These are phyloP conservation scores for Chauna torquata DNA, from an alignment of 2,113 vertebrate species.

Conservation along the genomic window DNA sequence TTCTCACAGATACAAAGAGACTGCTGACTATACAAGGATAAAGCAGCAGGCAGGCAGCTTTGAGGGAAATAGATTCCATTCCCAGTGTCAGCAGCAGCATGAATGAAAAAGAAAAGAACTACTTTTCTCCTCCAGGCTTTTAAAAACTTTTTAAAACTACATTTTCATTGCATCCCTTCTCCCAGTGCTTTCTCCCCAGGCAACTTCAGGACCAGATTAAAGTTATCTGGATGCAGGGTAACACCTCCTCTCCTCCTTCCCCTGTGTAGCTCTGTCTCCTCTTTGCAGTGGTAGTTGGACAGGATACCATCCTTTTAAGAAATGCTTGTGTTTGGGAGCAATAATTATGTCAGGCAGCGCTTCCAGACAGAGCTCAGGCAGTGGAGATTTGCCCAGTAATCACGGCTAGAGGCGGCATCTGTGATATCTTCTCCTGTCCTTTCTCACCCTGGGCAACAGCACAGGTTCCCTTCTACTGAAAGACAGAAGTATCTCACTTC, in stretches of 20 bases:
- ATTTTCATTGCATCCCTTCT: neutral
- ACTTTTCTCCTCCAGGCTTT: slow-evolving; percentile 29
- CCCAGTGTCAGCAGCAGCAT: neutral
- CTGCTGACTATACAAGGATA: neutral
- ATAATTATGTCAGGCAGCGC: neutral
- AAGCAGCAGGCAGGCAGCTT: neutral
- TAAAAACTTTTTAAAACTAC: neutral
- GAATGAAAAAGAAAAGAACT: neutral
- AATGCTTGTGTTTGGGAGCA: neutral
- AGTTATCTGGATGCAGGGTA: neutral
- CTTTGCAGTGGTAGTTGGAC: neutral
- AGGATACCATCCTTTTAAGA: neutral
- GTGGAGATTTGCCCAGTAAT: neutral
- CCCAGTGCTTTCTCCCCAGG: neutral
- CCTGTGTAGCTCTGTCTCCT: neutral
- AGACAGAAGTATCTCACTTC: neutral
- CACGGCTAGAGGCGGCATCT: neutral
- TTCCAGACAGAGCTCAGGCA: neutral
- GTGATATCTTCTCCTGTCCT: neutral
- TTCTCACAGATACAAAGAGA: neutral
- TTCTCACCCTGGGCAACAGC: neutral
- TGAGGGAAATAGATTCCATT: neutral
- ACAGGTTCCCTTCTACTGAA: neutral
- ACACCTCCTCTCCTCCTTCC: neutral
- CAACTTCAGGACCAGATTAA: neutral